A percentile compares a stretch with the other conserved stretches of the same genome.
phyloP scores from a whole-genome alignment of 2,888 invertebrate species.

The Caenorhabditis auriculariae region DNA sequence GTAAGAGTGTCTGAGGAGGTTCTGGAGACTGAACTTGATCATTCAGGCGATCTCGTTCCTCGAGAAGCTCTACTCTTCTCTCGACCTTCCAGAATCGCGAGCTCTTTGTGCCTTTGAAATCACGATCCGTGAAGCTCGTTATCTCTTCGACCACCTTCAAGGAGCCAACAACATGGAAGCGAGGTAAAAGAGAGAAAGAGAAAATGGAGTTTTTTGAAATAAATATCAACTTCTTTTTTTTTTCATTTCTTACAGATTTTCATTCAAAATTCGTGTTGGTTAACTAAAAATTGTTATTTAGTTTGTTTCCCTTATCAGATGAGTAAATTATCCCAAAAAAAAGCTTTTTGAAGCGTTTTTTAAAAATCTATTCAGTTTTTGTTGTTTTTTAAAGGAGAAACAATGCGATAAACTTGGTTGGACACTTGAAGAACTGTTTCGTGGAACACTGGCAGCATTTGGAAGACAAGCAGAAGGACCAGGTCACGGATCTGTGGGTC shows the following conservation, averaged over 20 bases:
- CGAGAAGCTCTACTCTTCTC: conserved; percentile 44
- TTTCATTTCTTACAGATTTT: too few relatives aligned
- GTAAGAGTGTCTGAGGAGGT: conserved; percentile 13
- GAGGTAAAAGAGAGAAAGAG: not conserved
- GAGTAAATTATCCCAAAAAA: too few relatives aligned
- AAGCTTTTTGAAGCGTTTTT: too few relatives aligned
- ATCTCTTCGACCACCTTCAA: conserved; percentile 22
- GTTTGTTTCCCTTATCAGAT: too few relatives aligned
- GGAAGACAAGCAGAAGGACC: conserved; percentile 53
- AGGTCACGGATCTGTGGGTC: conserved; percentile 50
- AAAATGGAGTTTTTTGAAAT: too few relatives aligned
- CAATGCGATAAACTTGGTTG: conserved; percentile 51
- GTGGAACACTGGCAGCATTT: conserved; percentile 50
- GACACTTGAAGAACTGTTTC: conserved; percentile 52
- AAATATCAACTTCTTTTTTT: too few relatives aligned
- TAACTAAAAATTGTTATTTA: too few relatives aligned
- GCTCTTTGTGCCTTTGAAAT: conserved; percentile 55
- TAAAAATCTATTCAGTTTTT: not conserved
- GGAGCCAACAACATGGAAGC: conserved; percentile 24
- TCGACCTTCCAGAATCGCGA: conserved; percentile 58
- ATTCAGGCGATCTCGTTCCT: conserved; percentile 41
- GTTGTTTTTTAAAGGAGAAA: conserved; percentile 30
- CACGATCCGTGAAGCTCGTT: conserved; percentile 37
- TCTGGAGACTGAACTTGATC: not conserved
- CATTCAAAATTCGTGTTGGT: too few relatives aligned